Conservation (phyloP, 2,113 vertebrate species). For the Odobenus rosmarus region DNA sequence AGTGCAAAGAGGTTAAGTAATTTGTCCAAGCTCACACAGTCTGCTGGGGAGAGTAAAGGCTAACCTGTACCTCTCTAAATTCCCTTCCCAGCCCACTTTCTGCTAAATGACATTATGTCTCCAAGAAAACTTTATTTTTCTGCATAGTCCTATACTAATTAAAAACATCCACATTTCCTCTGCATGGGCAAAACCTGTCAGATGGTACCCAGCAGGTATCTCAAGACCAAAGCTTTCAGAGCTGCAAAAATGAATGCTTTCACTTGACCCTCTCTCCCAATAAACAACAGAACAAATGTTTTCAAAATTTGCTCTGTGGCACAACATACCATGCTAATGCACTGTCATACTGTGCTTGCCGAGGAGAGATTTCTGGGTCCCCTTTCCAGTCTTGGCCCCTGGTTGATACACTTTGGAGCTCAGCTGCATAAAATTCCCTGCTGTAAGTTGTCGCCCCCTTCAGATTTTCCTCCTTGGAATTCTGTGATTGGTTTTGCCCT, state of each 20-base stretch:
- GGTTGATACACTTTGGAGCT: not conserved
- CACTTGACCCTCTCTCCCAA: not conserved
- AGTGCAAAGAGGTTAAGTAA: not conserved
- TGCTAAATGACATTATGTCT: not conserved
- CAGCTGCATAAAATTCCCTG: not conserved
- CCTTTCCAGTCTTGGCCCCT: not conserved
- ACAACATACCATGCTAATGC: not conserved
- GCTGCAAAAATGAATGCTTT: not conserved
- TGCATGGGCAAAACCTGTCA: not conserved
- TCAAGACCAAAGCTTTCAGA: not conserved
- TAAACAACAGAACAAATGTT: constrained; percentile 3
- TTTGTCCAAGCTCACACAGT: not conserved
- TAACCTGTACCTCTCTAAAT: not conserved
- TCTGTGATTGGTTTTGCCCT: not conserved
- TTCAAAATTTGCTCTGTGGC: not conserved
- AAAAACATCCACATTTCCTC: not conserved
- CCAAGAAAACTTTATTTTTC: not conserved
- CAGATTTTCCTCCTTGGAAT: not conserved
- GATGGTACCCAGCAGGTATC: not conserved
- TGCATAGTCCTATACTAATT: not conserved
- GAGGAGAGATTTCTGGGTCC: not conserved
- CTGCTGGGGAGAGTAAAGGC: not conserved
- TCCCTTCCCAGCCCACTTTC: not conserved
- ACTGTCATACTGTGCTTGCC: not conserved
- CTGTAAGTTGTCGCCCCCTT: not conserved